Percentiles rank a stretch among this genome's conserved stretches.
Evolutionary conservation across 2,888 invertebrate species (phyloP).

Genomic region (Caenorhabditis zanzibari): DNA sequence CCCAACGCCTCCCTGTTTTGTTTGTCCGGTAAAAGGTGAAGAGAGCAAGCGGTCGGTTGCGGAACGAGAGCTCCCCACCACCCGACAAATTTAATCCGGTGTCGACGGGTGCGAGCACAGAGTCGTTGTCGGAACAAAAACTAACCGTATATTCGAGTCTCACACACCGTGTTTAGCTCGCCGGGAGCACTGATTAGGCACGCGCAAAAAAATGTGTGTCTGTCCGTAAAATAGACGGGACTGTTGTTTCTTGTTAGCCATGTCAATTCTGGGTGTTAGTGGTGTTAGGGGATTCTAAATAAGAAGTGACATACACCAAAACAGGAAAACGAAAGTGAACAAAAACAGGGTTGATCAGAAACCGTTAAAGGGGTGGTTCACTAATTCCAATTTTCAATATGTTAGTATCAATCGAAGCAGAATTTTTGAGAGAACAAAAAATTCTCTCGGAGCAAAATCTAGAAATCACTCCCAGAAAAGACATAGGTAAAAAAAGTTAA

Average conservation of each 20-base stretch:
- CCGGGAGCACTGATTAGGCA: conserved; percentile 53
- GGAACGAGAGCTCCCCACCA: conserved; percentile 26
- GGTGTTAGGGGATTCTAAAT: not conserved
- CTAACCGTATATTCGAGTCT: conserved; percentile 50
- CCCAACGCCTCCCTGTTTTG: conserved; percentile 61
- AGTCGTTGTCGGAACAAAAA: conserved; percentile 28
- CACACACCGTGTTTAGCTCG: conserved; percentile 60
- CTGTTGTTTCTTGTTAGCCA: conserved; percentile 40
- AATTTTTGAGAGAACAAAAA: too few species aligned
- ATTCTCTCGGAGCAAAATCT: too few species aligned
- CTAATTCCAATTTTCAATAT: too few species aligned
- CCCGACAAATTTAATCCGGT: conserved; percentile 61
- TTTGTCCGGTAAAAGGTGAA: conserved; percentile 66
- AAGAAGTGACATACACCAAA: not conserved
- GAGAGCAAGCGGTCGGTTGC: conserved; percentile 51
- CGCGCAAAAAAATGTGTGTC: conserved; percentile 25
- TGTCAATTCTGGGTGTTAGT: conserved; percentile 14
- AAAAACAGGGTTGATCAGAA: not conserved
- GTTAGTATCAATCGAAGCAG: too few species aligned
- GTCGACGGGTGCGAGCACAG: conserved; percentile 48
- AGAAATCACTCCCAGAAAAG: too few species aligned
- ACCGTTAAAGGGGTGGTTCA: not conserved
- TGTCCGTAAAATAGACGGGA: conserved; percentile 19
- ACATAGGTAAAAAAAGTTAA: too few species aligned
- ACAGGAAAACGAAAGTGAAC: conserved; percentile 3